Base-by-base conservation (phyloP, 2,888 invertebrate genomes). In the Phorcus lineatus region DNA sequence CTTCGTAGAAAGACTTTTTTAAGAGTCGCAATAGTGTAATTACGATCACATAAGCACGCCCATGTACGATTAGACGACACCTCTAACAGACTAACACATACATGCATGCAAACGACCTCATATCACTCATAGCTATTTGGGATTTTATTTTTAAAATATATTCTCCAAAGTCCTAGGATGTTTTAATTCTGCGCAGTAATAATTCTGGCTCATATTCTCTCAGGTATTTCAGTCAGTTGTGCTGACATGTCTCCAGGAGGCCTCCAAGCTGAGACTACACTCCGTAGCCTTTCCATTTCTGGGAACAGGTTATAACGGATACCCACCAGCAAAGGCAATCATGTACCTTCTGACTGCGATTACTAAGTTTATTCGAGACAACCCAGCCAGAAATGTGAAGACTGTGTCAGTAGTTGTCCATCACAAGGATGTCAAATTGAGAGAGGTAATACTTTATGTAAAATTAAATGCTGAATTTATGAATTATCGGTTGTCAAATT, bases 231-330 rank as follows among this genome's bases (percentile, higher is more conserved):
- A 79, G 66, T 47, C 28, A 17, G 52, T 84, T 9, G 74, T 83
- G 28, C 19, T 36, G 28, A 74, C 40, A 6, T 79, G 83, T 53
- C 77, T 86, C 28, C 47, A 54, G 24, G 55, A 74, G 67, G 83
- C 82, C n/a, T 55, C 70, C 28, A 47, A 47, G 31, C 57, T 24
- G 47, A 78, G 77, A 19, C 31, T 79, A 13, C 78, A 47, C 13
- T 80, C 82, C 13, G 81, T 86, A n/a, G 82, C 86, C n/a, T 80
- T 86, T 36, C 86, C 86, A 13, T 83, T 84, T 28, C 76, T 86
- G 7, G 86, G 86, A 28, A 84, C 86, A n/a, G 62, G 62, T 28
- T 62, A 62, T 62, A 31, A 24, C 28, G 62, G 24, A 3, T 62
- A 62, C 17, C 62, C 62, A 62, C 24, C 62, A 28, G 9, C 24